These are phyloP conservation scores for Dynastes hyllus DNA, from an alignment of 2,888 invertebrate genomes.

Conservation along the genomic window DNA sequence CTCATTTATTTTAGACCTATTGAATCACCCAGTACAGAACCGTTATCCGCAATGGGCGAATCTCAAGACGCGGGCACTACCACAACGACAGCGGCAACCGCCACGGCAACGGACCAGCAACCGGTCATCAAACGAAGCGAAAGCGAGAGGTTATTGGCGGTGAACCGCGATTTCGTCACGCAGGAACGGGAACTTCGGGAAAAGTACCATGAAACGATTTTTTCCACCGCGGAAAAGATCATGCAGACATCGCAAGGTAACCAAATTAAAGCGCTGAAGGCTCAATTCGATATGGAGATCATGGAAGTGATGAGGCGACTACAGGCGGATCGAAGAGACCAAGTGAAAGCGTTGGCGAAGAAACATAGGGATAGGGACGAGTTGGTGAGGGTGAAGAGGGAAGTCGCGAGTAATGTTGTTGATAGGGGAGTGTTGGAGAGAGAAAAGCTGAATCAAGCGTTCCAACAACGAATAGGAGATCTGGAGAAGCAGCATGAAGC, in stretches of 20 bases:
- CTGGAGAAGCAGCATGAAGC: constrained; percentile 86
- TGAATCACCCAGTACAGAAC: constrained; percentile 70
- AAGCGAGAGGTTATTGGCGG: constrained; percentile 77
- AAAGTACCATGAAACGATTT: constrained; percentile 88
- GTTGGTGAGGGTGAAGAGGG: constrained; percentile 88
- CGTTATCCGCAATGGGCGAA: constrained; percentile 67
- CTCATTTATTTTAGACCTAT: constrained; percentile 31
- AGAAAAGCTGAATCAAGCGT: constrained; percentile 84
- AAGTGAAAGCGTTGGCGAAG: constrained; percentile 90
- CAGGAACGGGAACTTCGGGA: constrained; percentile 86
- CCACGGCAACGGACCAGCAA: constrained; percentile 64
- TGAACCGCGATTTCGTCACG: constrained; percentile 79
- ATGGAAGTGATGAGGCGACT: constrained; percentile 86
- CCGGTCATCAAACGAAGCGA: constrained; percentile 76
- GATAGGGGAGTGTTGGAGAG: constrained; percentile 93
- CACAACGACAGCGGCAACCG: constrained; percentile 62
- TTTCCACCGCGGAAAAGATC: constrained; percentile 85
- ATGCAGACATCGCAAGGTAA: constrained; percentile 85
- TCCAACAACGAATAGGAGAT: constrained; percentile 84
- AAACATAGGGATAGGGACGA: constrained; percentile 94
- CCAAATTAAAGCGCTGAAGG: constrained; percentile 85
- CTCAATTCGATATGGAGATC: constrained; percentile 81
- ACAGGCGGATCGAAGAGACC: constrained; percentile 88
- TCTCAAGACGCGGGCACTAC: constrained; percentile 69
- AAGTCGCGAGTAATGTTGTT: constrained; percentile 87